Conservation (phyloP, 2,113 vertebrate species). For the Neopipo cinnamomea region DNA sequence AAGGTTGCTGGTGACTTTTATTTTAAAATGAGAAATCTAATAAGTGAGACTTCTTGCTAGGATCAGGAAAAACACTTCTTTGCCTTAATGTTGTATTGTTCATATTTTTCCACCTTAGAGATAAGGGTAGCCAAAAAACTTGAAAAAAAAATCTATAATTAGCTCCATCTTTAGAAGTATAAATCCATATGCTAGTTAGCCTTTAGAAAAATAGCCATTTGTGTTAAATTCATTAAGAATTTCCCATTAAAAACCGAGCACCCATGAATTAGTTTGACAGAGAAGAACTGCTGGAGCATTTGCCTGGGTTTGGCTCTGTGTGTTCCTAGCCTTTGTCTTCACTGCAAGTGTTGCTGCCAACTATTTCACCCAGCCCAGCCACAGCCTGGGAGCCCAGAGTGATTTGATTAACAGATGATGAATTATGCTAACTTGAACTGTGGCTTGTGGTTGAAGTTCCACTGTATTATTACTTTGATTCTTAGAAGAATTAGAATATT, state of each 20-base stretch:
- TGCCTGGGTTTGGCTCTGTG: not conserved
- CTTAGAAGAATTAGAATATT: not conserved
- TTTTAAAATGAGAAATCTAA: not conserved
- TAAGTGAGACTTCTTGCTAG: not conserved
- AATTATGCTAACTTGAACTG: not conserved
- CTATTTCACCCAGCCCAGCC: not conserved
- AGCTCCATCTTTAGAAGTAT: not conserved
- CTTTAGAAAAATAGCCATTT: slow-evolving; percentile 6
- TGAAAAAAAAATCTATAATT: slow-evolving; percentile 4
- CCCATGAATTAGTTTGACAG: not conserved
- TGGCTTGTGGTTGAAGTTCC: not conserved
- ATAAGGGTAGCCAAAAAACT: not conserved
- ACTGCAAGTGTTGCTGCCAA: not conserved
- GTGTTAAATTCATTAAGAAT: slow-evolving; percentile 31
- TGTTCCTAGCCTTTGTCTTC: not conserved
- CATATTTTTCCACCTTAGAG: not conserved
- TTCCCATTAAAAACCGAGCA: not conserved
- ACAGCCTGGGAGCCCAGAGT: not conserved
- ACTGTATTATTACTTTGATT: not conserved
- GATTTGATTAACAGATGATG: not conserved
- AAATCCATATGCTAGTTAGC: slow-evolving; percentile 3
- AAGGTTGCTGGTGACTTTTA: not conserved
- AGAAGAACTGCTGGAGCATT: not conserved
- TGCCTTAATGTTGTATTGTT: not conserved
- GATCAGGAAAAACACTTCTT: slow-evolving; percentile 15